These are phyloP conservation scores for Mormyrus lacerda DNA, from an alignment of 2,113 vertebrate genomes.

Conservation along the genomic window DNA sequence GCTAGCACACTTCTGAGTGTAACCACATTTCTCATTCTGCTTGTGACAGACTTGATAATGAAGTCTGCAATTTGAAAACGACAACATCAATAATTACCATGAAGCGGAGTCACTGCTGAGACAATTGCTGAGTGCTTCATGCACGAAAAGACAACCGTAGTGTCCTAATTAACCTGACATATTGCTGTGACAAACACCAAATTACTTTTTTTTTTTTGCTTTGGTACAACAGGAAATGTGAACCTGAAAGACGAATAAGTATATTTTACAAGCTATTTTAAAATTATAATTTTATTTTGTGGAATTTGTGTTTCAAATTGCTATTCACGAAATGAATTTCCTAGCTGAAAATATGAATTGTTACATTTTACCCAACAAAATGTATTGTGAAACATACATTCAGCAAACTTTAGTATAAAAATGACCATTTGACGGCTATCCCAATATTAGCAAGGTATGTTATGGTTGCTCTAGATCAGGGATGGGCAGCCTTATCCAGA, in stretches of 20 bases:
- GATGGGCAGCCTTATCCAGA: no score
- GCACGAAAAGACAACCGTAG: background rate
- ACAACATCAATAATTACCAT: conserved; percentile 27
- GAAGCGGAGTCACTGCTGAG: conserved; percentile 1
- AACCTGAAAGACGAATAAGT: background rate
- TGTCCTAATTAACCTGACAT: background rate
- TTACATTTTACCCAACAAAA: background rate
- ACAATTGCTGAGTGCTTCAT: background rate
- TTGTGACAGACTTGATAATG: conserved; percentile 32
- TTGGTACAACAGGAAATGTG: background rate
- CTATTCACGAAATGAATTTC: background rate
- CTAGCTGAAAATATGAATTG: background rate
- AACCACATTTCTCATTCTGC: conserved; percentile 7
- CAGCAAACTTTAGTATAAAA: background rate
- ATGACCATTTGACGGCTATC: background rate
- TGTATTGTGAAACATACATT: background rate
- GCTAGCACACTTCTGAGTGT: background rate
- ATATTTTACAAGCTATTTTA: background rate
- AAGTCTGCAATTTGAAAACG: conserved; percentile 15
- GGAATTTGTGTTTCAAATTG: background rate
- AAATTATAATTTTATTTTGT: background rate
- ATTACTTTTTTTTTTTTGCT: background rate
- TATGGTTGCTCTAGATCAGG: background rate
- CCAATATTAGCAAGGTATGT: background rate
- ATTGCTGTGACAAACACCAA: background rate